Evolutionary conservation across 2,113 vertebrate genomes (phyloP), one percentile per base, ranked within the genome.

Genomic region (Nanger granti): DNA sequence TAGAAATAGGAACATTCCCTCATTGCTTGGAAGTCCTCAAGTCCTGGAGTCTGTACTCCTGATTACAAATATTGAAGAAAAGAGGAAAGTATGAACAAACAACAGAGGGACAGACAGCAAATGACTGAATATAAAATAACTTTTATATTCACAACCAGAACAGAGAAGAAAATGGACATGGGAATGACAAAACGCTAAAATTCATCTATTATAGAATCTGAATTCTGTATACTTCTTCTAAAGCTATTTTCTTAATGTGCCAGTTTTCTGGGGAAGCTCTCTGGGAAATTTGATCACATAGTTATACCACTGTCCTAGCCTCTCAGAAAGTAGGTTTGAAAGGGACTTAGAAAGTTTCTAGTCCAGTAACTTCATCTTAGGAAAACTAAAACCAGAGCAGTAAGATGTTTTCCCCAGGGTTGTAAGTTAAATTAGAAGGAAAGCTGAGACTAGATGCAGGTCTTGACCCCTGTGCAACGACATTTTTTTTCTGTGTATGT

Each of bases 241-340:
- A 57, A 79, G 41, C 6, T 57, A 59, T 64, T 87, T 80, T 82
- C 26, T 84, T 90, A 47, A 34, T 29, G 3, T 66, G 14, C 37
- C 44, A 41, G 5, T 57, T 91, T 90, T 95, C 37, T 41, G n/a
- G 62, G 44, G 31, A 87, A 55, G 31, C 41, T 44, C 5, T 79
- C 11, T 59, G 44, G 85, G n/a, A 91, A 87, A 86, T 88, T 7
- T 41, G 52, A 86, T 87, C 29, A 88, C 66, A 64, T 37, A 44
- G 24, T 59, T 44, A 88, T 7, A 83, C 41, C 83, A 64, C 44
- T 52, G 3, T 31, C 14, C 20, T 91, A 88, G 26, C 14, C 14
- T 76, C n/a, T 92, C 60, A 57, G 76, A 89, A 91, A 91, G 52
- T 14, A 92, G 47, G 15, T 96, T 59, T 83, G 54, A 34, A 92